These are phyloP conservation scores for Stegophylla sp. DNA, from an alignment of 2,888 invertebrate species.

Conservation along the genomic window DNA sequence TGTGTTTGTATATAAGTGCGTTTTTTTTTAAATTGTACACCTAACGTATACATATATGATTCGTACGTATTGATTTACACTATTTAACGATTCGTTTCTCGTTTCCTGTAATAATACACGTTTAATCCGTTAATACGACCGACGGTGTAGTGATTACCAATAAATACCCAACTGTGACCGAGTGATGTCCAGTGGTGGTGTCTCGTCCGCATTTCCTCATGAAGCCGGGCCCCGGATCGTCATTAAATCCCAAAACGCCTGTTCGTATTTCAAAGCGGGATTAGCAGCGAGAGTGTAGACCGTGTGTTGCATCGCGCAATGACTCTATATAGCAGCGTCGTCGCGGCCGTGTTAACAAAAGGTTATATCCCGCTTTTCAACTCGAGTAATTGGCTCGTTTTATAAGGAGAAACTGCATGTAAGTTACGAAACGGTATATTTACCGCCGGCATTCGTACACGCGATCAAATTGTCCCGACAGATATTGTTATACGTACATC, in stretches of 20 bases:
- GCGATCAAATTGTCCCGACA: background rate
- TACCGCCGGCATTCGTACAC: background rate
- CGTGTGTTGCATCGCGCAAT: too few relatives aligned
- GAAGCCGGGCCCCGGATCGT: slow-evolving; percentile 14
- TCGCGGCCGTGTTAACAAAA: slow-evolving; percentile 5
- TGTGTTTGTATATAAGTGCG: too few relatives aligned
- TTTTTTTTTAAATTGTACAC: too few relatives aligned
- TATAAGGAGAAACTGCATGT: slow-evolving; percentile 35
- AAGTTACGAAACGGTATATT: background rate
- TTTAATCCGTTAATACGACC: background rate
- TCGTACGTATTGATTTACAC: background rate
- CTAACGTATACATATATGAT: too few relatives aligned
- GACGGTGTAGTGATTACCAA: background rate
- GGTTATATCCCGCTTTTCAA: slow-evolving; percentile 35
- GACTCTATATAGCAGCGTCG: too few relatives aligned
- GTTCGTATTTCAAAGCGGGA: slow-evolving; percentile 54
- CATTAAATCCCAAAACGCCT: slow-evolving; percentile 44
- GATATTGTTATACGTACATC: too few relatives aligned
- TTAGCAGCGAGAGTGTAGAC: too few relatives aligned
- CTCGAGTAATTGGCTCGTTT: slow-evolving; percentile 49
- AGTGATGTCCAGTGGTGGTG: too few relatives aligned
- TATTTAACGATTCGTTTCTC: background rate
- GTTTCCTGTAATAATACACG: background rate
- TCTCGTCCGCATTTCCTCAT: background rate
- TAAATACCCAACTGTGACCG: background rate